Evolutionary conservation across 2,797 vertebrate genomes (phyloP).

Genomic region (Sebastes vulpes): DNA sequence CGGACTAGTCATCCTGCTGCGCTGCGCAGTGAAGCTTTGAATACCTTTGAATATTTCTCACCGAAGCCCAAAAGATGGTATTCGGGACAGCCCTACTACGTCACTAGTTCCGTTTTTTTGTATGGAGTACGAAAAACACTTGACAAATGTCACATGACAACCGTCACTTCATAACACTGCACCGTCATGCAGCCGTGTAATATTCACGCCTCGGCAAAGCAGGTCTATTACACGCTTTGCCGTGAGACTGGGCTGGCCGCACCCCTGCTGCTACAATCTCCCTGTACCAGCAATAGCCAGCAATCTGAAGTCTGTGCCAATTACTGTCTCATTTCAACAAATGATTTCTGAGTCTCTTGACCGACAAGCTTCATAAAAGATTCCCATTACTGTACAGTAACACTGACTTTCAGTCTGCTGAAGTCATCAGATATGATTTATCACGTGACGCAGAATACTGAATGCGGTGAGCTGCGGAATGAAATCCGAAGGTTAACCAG

Average conservation of each 20-base stretch:
- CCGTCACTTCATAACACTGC: no score
- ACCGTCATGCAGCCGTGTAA: no score
- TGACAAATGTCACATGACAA: no score
- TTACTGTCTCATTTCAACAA: constrained; percentile 12
- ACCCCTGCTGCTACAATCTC: not conserved
- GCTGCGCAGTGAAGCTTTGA: no score
- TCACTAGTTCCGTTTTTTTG: no score
- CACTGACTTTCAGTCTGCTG: not conserved
- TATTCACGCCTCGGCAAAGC: no score
- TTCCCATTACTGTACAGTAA: not conserved
- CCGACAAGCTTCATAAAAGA: constrained; percentile 11
- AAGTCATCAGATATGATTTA: constrained; percentile 22
- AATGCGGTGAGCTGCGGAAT: not conserved
- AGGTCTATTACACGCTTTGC: no score
- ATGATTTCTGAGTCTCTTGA: constrained; percentile 8
- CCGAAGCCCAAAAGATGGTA: no score
- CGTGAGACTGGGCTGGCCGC: not conserved
- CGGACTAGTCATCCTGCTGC: no score
- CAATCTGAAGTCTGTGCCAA: not conserved
- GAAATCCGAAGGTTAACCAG: constrained; percentile 17
- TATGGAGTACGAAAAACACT: no score
- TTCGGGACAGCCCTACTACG: no score
- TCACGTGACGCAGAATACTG: not conserved
- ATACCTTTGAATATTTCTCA: no score
- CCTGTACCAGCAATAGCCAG: not conserved